Conservation (phyloP, 2,113 vertebrate species). For the Myocastor coypus region DNA sequence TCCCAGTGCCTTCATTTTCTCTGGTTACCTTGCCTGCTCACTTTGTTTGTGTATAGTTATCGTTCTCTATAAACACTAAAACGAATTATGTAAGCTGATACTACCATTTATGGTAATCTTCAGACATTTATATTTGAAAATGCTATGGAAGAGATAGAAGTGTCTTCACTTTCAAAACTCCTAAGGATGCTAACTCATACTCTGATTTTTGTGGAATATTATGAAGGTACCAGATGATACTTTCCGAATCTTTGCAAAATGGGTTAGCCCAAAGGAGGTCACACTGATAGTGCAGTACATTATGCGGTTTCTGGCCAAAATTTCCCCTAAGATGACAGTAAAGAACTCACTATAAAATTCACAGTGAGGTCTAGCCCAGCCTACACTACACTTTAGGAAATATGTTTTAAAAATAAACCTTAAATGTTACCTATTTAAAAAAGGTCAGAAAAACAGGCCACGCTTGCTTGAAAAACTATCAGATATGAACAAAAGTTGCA, state of each 20-base stretch:
- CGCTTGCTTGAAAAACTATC: background rate
- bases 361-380: background rate
- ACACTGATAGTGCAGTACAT: background rate
- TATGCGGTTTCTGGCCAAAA: background rate
- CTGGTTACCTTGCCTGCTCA: background rate
- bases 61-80: background rate
- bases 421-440: conserved; percentile 28
- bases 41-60: background rate
- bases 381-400: background rate
- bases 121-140: background rate
- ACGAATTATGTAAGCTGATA: background rate
- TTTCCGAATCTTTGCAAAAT: background rate
- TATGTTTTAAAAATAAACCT: background rate
- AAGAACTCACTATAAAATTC: background rate
- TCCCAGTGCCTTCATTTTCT: background rate
- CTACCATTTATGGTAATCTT: background rate
- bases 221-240: background rate
- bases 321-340: background rate
- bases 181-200: background rate
- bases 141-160: background rate
- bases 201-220: background rate
- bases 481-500: background rate
- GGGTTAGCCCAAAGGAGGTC: background rate
- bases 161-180: background rate
- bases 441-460: background rate